Conservation (phyloP, 2,888 invertebrate species). For the Portevinia maculata region DNA sequence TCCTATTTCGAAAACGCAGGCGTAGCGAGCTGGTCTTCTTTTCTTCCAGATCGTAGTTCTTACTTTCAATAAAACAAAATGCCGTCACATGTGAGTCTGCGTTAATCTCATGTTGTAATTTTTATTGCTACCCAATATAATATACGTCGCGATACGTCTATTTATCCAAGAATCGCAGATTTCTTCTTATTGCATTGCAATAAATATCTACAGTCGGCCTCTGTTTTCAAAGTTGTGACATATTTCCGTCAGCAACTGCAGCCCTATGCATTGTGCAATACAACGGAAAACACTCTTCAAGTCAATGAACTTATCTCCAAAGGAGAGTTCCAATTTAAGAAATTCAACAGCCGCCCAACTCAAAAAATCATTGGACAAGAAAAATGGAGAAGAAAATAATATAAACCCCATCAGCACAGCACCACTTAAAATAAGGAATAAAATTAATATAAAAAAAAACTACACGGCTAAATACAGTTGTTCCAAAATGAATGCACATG, state of each 20-base stretch:
- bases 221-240: slow-evolving; percentile 17
- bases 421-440: too few species aligned
- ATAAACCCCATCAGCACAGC: too few species aligned
- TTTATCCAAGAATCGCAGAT: too few species aligned
- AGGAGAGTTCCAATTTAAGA: slow-evolving; percentile 23
- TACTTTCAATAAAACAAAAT: too few species aligned
- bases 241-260: slow-evolving; percentile 26
- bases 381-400: not conserved
- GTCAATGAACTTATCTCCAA: slow-evolving; percentile 35
- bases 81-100: slow-evolving; percentile 4
- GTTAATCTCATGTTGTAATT: slow-evolving; percentile 21
- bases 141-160: slow-evolving; percentile 6
- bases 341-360: slow-evolving; percentile 20
- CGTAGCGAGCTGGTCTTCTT: too few species aligned
- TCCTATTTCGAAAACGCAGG: too few species aligned
- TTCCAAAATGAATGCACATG: slow-evolving; percentile 35
- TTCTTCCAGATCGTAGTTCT: too few species aligned
- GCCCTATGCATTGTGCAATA: not conserved
- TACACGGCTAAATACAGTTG: slow-evolving; percentile 43
- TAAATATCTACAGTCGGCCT: slow-evolving; percentile 9
- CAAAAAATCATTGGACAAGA: not conserved
- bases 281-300: slow-evolving; percentile 11
- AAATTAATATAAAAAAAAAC: too few species aligned
- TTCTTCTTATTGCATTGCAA: slow-evolving; percentile 25
- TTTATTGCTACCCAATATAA: slow-evolving; percentile 23